Evolutionary conservation across 2,113 vertebrate genomes (phyloP), one percentile per base, ranked within the genome.

Genomic region (Thalassoma bifasciatum): DNA sequence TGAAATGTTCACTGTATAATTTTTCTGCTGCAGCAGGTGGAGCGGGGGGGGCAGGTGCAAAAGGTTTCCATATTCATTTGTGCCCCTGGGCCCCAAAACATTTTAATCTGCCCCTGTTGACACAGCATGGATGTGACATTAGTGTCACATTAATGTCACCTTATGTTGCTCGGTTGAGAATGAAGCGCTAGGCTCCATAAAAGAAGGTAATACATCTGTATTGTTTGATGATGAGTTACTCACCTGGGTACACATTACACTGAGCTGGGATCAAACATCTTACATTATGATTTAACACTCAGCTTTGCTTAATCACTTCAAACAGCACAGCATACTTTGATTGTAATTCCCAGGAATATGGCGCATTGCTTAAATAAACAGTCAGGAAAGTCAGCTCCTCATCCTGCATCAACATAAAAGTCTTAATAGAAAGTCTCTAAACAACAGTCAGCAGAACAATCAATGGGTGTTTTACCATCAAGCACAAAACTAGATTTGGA

Each of bases 361-460:
- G 22, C 47, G 26, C 52, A 14, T 36, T 14, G 10, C 9, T 13
- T 36, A 50, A 58, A 64, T 34, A 50, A 68, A 65, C 38, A 59
- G 38, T 53, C 8, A 60, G 51, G 3, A 30, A 56, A 66, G 34
- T 54, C 40, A 42, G 53, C 42, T 61, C n/a, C 24, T 26, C 22
- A 44, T 34, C 54, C 61, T 66, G 3, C 5, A 44, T 22, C 14
- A 60, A 64, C 64, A 36, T 16, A 46, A 66, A 19, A 17, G 19
- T 44, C 49, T n/a, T 21, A 19, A 4, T 30, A 19, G 8, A 49
- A n/a, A 49, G 19, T n/a, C 30, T 36, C 50, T 51, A 65, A 74
- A 26, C 24, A 62, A 26, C 10, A 34, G 19, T 42, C 44, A 30
- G 60, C 52, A 61, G 61, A 62, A 66, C 66, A 34, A 70, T 74